Evolutionary conservation across 2,113 vertebrate species (phyloP).

Genomic region (Grus americana): DNA sequence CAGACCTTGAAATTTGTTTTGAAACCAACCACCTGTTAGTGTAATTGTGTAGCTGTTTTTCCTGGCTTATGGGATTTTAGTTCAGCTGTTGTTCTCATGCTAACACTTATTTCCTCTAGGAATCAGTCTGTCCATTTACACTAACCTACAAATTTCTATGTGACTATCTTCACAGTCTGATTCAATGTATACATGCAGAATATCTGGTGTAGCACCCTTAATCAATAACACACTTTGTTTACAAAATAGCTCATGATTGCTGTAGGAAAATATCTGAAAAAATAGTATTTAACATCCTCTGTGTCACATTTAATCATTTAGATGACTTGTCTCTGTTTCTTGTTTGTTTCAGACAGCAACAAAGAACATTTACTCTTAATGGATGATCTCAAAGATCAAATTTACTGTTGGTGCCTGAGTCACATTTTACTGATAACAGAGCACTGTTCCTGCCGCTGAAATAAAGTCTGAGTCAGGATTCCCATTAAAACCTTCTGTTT

Average conservation of each 20-base stretch:
- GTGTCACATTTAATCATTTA: slow-evolving; percentile 35
- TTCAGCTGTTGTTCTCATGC: slow-evolving; percentile 83
- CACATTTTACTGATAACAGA: slow-evolving; percentile 26
- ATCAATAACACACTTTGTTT: slow-evolving; percentile 24
- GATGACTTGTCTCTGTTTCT: slow-evolving; percentile 41
- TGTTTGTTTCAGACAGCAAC: slow-evolving; percentile 48
- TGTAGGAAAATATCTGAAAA: neutral
- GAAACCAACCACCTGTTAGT: slow-evolving; percentile 80
- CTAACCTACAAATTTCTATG: slow-evolving; percentile 52
- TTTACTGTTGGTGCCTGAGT: slow-evolving; percentile 44
- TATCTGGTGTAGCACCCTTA: neutral
- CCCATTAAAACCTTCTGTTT: neutral
- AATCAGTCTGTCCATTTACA: slow-evolving; percentile 60
- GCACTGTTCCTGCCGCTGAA: neutral
- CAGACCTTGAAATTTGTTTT: slow-evolving; percentile 83
- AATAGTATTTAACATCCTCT: slow-evolving; percentile 40
- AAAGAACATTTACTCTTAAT: slow-evolving; percentile 45
- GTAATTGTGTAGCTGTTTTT: slow-evolving; percentile 80
- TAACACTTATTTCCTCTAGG: slow-evolving; percentile 79
- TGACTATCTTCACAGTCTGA: slow-evolving; percentile 42
- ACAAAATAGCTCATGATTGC: slow-evolving; percentile 11
- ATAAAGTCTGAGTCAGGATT: slow-evolving; percentile 48
- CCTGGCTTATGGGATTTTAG: slow-evolving; percentile 83
- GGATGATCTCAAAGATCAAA: slow-evolving; percentile 22
- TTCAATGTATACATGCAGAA: slow-evolving; percentile 18